Evolutionary conservation across 2,888 invertebrate genomes (phyloP).

Genomic region (Diploptera punctata): DNA sequence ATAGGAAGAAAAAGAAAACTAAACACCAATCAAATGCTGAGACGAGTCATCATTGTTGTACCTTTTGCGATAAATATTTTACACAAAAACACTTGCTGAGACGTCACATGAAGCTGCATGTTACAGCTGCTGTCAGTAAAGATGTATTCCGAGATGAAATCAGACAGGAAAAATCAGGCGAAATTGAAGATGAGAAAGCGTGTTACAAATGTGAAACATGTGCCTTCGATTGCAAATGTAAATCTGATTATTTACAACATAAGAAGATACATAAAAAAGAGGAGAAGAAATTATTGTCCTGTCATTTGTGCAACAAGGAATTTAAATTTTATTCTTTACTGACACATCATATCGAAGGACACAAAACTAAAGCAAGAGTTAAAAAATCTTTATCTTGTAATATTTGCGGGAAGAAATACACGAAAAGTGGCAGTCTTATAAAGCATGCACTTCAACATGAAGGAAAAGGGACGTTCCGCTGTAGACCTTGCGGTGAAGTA

Average conservation of each 20-base stretch:
- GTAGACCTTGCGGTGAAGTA: slow-evolving; percentile 53
- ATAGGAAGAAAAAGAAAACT: too few species aligned
- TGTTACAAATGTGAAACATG: slow-evolving; percentile 9
- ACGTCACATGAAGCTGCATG: slow-evolving; percentile 12
- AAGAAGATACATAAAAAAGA: background rate
- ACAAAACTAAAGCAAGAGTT: background rate
- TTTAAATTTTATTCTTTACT: slow-evolving; percentile 7
- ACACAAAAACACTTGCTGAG: background rate
- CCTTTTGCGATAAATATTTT: slow-evolving; percentile 1
- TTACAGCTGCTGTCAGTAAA: background rate
- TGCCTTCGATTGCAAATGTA: background rate
- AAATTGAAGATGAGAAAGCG: background rate
- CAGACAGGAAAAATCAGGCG: background rate
- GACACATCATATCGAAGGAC: background rate
- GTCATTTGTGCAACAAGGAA: slow-evolving; percentile 11
- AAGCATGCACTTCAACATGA: slow-evolving; percentile 55
- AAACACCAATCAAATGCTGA: background rate
- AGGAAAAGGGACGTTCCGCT: slow-evolving; percentile 54
- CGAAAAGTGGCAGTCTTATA: slow-evolving; percentile 48
- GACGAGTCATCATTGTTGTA: background rate
- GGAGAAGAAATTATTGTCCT: background rate
- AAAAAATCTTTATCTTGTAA: slow-evolving; percentile 17
- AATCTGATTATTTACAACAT: background rate
- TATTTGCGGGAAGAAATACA: slow-evolving; percentile 30
- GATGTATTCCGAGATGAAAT: background rate